Conservation (phyloP, 1,140 invertebrate genomes). For the Psix sp. region DNA sequence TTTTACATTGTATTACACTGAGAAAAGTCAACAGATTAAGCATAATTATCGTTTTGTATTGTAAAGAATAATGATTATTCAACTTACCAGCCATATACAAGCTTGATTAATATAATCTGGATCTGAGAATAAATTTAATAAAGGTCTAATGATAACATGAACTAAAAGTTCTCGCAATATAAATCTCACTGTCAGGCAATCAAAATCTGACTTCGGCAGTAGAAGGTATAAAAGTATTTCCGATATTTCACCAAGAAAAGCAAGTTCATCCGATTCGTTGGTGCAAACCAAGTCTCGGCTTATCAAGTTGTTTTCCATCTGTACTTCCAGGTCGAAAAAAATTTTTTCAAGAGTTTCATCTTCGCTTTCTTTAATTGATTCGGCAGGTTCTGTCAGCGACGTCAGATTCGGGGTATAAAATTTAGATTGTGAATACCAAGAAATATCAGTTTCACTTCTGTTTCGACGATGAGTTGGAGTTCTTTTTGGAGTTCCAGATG, state of each 20-base stretch:
- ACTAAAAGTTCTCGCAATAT: slow-evolving; percentile 89
- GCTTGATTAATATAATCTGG: slow-evolving; percentile 96
- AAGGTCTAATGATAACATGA: slow-evolving; percentile 86
- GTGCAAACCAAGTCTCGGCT: slow-evolving; percentile 83
- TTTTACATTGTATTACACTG: too few species aligned
- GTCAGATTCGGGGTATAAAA: slow-evolving; percentile 75
- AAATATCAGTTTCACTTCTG: slow-evolving; percentile 84
- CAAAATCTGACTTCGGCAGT: slow-evolving; percentile 90
- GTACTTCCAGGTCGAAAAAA: slow-evolving; percentile 92
- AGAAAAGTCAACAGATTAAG: too few species aligned
- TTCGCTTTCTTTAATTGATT: slow-evolving; percentile 60
- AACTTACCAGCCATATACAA: slow-evolving; percentile 92
- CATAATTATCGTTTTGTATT: too few species aligned
- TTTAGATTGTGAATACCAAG: slow-evolving; percentile 79
- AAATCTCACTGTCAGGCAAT: slow-evolving; percentile 87
- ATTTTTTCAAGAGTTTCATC: slow-evolving; percentile 81
- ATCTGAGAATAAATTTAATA: slow-evolving; percentile 90
- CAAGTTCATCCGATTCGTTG: slow-evolving; percentile 81
- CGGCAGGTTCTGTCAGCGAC: slow-evolving; percentile 69
- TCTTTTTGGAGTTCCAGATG: slow-evolving; percentile 75
- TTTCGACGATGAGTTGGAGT: slow-evolving; percentile 80
- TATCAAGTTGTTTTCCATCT: slow-evolving; percentile 88
- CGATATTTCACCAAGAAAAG: slow-evolving; percentile 89
- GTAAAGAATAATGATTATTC: not conserved
- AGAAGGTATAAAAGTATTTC: slow-evolving; percentile 91